Percentiles rank a stretch among this genome's conserved stretches.
Conservation (phyloP, 2,888 invertebrate genomes). For the Cosmopolites sordidus region DNA sequence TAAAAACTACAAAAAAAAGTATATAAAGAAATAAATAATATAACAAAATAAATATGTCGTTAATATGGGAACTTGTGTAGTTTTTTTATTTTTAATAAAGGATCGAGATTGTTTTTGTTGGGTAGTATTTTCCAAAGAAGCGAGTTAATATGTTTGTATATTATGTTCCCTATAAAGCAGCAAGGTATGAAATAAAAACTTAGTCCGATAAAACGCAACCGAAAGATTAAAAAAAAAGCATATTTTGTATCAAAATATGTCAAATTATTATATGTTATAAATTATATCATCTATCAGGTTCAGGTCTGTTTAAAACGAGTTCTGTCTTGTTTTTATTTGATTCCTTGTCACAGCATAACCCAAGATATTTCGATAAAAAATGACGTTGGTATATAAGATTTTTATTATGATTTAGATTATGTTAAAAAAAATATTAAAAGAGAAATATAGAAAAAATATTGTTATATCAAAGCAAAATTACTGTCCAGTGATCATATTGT, state of each 20-base stretch:
- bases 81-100: constrained; percentile 14
- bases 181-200: too few species aligned
- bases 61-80: constrained; percentile 25
- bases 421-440: constrained; percentile 1
- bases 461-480: constrained; percentile 6
- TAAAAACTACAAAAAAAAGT: constrained; percentile 45
- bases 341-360: not conserved
- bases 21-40: constrained; percentile 37
- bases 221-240: not conserved
- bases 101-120: constrained; percentile 16
- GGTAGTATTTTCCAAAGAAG: constrained; percentile 2
- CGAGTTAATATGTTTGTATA: not conserved
- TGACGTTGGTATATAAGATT: not conserved
- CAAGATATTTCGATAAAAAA: not conserved
- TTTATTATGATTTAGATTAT: constrained; percentile 11
- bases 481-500: constrained; percentile 25
- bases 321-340: not conserved
- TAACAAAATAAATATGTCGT: constrained; percentile 22
- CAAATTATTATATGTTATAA: too few species aligned
- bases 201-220: too few species aligned
- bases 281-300: not conserved
- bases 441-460: not conserved
- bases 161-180: not conserved
- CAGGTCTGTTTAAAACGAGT: not conserved
- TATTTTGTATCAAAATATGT: too few species aligned